Base-by-base conservation (phyloP, 2,797 vertebrate genomes). In the Peromyscus melanophrys region DNA sequence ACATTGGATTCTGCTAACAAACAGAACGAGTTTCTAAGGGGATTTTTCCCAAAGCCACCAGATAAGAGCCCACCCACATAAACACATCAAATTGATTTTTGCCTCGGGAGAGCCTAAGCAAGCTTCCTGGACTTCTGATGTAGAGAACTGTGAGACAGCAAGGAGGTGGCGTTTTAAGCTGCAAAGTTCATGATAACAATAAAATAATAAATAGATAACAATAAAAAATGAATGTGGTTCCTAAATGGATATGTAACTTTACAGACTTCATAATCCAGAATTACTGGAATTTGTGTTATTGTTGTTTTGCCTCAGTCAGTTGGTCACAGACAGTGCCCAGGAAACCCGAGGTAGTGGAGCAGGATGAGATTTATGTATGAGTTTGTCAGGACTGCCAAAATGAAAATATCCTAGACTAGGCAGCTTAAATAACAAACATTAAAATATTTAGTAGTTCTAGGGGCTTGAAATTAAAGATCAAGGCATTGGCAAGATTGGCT, bases 171-270 rank as follows among this genome's bases (percentile, higher is more conserved):
- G 31, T 90, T 63, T 95, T 85, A 81, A 87, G 6, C 40, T 69
- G 14, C 46, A 67, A 75, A 61, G 14, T 90, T 75, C 77, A 34
- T 63, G 31, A 75, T 81, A 46, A 40, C 67, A 55, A 55, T 16
- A 55, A 55, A 55, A 55, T 55, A 55, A 55, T 69, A 92, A 17
- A 49, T 92, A 89, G 46, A 40, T 13, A 81, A 12, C n/a, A 88
- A 29, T 63, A 61, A 34, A 59, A 95, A 96, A 78, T 13, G 43
- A 96, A 76, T 23, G 49, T 23, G 87, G 57, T 61, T 87, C 27
- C 37, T 88, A 52, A 92, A 73, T 71, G 34, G 1, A n/a, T 21
- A 55, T 77, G 10, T 29, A 91, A n/a, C 43, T 69, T 57, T 93
- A 27, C 1, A 92, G 14, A 2, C 25, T 69, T 71, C 29, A 25